Base-by-base conservation (phyloP, 1,140 invertebrate genomes). In the Apocrypta bakeri region DNA sequence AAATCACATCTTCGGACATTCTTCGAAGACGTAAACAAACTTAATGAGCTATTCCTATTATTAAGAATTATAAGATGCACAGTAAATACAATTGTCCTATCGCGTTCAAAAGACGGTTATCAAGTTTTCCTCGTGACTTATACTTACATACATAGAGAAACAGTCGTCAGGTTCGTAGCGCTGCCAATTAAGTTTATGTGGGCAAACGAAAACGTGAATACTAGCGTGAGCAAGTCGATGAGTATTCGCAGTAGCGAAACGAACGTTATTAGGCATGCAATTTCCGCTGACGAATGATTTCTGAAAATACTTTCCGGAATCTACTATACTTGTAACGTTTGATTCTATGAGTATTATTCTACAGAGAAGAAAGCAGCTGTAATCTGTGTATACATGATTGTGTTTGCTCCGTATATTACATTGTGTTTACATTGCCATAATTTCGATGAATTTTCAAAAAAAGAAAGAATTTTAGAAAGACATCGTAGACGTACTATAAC, bases 241-340 rank as follows among this genome's bases (percentile, higher is more conserved):
- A 56, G 48, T 56, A 17, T 1, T 48, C 42, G 42, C 42, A 48
- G 48, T 17, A 17, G 48, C 48, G 27, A 25, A 66, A 25, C 63
- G 12, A 66, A 27, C 63, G n/a, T 11, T 14, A 29, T 29, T 14
- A 29, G 11, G n/a, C 24, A 66, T 66, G 63, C 63, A 66, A 66
- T 66, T 66, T 66, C 1, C 24, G 63, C 63, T 66, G 63, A 29
- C 63, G 27, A 66, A 66, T 66, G 63, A 66, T 66, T 66, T 66
- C 63, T 66, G 24, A 25, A 66, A 66, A 66, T 66, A 9, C 24
- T 66, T 66, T 66, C 14, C 9, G 63, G 25, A 66, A 66, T 27
- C 11, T 56, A 7, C 17, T 56, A 9, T 37, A 2, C 3, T 37
- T 37, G 33, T 37, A 4, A 37, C 33, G 33, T 37, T 37, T 37